Percentiles rank a stretch among this genome's conserved stretches.
These are phyloP conservation scores for Aphyosemion australe DNA, from an alignment of 2,113 vertebrate species.

Conservation along the genomic window DNA sequence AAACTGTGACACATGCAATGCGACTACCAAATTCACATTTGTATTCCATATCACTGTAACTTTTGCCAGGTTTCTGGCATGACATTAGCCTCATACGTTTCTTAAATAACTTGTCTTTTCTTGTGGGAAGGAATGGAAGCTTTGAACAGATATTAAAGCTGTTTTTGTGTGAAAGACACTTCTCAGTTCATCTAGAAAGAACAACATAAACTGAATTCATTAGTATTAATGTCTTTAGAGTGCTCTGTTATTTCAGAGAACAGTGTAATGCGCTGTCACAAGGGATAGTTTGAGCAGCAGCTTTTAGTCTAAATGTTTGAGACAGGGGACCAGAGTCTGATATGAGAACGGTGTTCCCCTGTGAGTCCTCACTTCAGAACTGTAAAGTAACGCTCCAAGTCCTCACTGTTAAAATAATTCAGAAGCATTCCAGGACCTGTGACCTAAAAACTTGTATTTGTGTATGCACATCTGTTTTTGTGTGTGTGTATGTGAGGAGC, in stretches of 20 bases:
- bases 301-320: conserved; percentile 49
- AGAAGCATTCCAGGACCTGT: conserved; percentile 53
- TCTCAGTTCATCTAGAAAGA: conserved; percentile 11
- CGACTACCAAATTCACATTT: not conserved
- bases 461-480: not conserved
- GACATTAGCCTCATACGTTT: not conserved
- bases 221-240: conserved; percentile 22
- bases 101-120: not conserved
- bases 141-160: not conserved
- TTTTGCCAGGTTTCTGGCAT: not conserved
- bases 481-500: conserved; percentile 21
- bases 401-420: conserved; percentile 54
- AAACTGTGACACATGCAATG: not conserved
- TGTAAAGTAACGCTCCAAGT: conserved; percentile 55
- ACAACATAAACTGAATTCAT: conserved; percentile 27
- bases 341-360: conserved; percentile 45
- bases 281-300: conserved; percentile 53
- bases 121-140: not conserved
- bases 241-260: conserved; percentile 24
- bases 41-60: not conserved
- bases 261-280: conserved; percentile 38
- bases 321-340: conserved; percentile 53
- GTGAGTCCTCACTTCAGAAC: conserved; percentile 50
- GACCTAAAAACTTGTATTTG: conserved; percentile 22
- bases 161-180: conserved; percentile 6